Conservation (phyloP, 2,113 vertebrate species). For the Gnathonemus echidnorhynchus region DNA sequence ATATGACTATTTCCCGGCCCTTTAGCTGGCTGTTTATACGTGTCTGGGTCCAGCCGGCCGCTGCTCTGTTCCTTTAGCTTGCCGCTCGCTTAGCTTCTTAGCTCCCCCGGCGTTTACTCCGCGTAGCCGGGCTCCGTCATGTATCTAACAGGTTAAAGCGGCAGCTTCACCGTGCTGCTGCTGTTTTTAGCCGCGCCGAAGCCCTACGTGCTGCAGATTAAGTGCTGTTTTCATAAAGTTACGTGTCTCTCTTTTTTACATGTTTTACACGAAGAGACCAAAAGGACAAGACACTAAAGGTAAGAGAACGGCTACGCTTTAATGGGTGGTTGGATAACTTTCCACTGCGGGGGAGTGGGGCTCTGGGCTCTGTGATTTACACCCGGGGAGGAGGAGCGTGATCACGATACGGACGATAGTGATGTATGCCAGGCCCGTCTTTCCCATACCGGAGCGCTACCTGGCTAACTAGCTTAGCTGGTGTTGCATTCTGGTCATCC, state of each 20-base stretch:
- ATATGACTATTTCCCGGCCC: background rate
- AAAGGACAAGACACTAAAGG: slow-evolving; percentile 94
- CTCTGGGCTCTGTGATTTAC: background rate
- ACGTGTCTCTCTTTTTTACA: slow-evolving; percentile 20
- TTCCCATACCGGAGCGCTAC: background rate
- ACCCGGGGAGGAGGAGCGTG: background rate
- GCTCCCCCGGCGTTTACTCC: background rate
- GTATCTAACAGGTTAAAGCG: background rate
- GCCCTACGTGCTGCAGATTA: background rate
- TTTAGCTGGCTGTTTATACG: background rate
- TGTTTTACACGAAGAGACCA: slow-evolving; percentile 68
- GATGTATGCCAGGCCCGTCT: background rate
- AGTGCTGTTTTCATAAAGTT: background rate
- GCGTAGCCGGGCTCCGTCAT: background rate
- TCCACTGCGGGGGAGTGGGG: background rate
- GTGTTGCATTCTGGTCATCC: background rate
- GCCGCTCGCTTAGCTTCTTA: background rate
- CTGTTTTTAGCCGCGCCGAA: background rate
- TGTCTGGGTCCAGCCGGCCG: background rate
- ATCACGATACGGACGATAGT: background rate
- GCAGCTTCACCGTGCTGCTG: background rate
- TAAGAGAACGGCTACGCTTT: slow-evolving; percentile 46
- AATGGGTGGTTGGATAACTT: background rate
- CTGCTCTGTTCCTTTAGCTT: background rate
- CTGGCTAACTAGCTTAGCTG: background rate